phyloP scores from a whole-genome alignment of 2,888 invertebrate species.

The Amphimallon solstitiale region DNA sequence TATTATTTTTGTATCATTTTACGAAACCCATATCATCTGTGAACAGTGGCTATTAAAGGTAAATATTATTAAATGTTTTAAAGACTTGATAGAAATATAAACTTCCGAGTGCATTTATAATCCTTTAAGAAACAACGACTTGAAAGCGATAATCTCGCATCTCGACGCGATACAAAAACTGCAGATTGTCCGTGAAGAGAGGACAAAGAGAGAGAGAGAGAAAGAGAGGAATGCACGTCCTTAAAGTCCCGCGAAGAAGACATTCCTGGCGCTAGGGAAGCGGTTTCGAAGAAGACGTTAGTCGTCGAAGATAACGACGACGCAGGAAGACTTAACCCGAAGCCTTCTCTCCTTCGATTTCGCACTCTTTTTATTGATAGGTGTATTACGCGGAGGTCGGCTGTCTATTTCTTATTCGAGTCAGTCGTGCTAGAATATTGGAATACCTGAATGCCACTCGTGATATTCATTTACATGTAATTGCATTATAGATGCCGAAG shows the following conservation, averaged over 20 bases:
- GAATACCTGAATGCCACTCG: conserved; percentile 47
- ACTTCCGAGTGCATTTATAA: too few relatives aligned
- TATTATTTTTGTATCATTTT: too few relatives aligned
- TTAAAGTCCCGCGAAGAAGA: conserved; percentile 16
- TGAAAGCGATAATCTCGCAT: too few relatives aligned
- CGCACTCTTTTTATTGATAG: conserved; percentile 28
- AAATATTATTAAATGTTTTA: too few relatives aligned
- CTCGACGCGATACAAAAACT: too few relatives aligned
- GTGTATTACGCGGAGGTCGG: background rate
- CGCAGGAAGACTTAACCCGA: background rate
- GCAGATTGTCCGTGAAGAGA: background rate
- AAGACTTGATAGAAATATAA: too few relatives aligned
- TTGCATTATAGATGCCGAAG: conserved; percentile 47
- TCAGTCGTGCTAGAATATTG: conserved; percentile 49
- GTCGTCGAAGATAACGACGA: conserved; percentile 20
- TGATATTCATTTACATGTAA: conserved; percentile 54
- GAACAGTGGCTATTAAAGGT: too few relatives aligned
- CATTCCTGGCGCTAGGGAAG: conserved; percentile 17
- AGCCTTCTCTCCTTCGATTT: background rate
- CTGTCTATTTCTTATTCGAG: conserved; percentile 44
- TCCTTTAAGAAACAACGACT: too few relatives aligned
- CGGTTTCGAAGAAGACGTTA: too few relatives aligned
- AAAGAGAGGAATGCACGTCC: conserved; percentile 22
- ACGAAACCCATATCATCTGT: too few relatives aligned
- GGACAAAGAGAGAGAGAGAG: background rate